phyloP scores from a whole-genome alignment of 1,140 invertebrate species.

The Ceratitis capitata region DNA sequence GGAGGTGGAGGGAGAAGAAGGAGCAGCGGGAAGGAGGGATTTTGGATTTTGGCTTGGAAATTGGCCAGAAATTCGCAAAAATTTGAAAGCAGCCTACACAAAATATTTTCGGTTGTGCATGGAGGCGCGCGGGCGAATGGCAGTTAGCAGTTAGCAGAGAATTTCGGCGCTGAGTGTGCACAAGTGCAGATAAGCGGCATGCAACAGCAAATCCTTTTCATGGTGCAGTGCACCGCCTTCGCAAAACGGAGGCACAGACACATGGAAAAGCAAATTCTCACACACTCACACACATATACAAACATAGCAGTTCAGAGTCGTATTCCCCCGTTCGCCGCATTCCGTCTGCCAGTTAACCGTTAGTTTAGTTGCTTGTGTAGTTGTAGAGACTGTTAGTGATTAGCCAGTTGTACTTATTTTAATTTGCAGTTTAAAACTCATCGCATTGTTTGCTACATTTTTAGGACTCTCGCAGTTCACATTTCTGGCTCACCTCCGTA shows the following conservation, averaged over 20 bases:
- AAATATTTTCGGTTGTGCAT: background rate
- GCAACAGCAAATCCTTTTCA: conserved; percentile 31
- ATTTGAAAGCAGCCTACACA: background rate
- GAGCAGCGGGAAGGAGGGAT: too few species aligned
- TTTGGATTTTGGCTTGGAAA: conserved; percentile 15
- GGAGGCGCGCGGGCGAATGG: background rate
- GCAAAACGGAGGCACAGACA: background rate
- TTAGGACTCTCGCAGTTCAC: background rate
- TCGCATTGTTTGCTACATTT: conserved; percentile 19
- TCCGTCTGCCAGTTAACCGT: conserved; percentile 11
- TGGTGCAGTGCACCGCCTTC: conserved; percentile 33
- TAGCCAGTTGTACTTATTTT: conserved; percentile 32
- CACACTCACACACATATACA: background rate
- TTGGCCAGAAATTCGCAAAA: conserved; percentile 30
- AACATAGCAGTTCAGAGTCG: background rate
- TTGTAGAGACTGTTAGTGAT: conserved; percentile 10
- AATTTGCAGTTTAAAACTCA: conserved; percentile 5
- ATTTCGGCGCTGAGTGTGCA: conserved; percentile 15
- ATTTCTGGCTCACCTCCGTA: too few species aligned
- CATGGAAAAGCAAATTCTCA: background rate
- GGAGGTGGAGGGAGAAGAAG: too few species aligned
- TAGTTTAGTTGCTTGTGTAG: background rate
- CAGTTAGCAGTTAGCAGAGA: too few species aligned
- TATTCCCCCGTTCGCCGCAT: background rate
- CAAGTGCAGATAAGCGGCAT: conserved; percentile 37